These are phyloP conservation scores for Forbesichthys papilliferus DNA, from an alignment of 2,113 vertebrate species.

Conservation along the genomic window DNA sequence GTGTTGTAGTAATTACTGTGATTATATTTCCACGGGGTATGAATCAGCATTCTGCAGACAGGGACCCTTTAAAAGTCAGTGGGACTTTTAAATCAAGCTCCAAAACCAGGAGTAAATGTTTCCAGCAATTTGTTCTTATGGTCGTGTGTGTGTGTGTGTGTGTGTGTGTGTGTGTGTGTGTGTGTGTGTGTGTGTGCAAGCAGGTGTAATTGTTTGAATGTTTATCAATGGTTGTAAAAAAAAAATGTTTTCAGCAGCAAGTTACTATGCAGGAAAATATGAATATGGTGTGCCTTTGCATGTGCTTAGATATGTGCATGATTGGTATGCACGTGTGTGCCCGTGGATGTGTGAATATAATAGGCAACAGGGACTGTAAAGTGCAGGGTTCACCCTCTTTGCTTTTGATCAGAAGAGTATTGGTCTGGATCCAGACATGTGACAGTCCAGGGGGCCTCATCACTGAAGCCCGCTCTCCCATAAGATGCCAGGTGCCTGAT, in stretches of 20 bases:
- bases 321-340: background rate
- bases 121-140: constrained; percentile 49
- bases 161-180: constrained; percentile 13
- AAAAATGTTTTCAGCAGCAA: background rate
- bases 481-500: constrained; percentile 70
- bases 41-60: constrained; percentile 50
- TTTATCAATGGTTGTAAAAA: background rate
- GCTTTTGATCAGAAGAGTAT: constrained; percentile 57
- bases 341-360: constrained; percentile 7
- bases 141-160: constrained; percentile 25
- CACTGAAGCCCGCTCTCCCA: constrained; percentile 59
- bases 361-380: constrained; percentile 56
- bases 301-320: background rate
- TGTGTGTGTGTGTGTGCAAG: background rate
- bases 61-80: constrained; percentile 50
- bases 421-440: constrained; percentile 75
- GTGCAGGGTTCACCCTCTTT: constrained; percentile 47
- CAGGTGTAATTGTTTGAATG: background rate
- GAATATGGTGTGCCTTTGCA: background rate
- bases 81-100: constrained; percentile 56
- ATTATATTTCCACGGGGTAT: constrained; percentile 64
- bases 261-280: background rate
- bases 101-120: constrained; percentile 50
- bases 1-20: constrained; percentile 75
- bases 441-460: constrained; percentile 69